Evolutionary conservation across 92 coral and sea anemone species (phyloP).

Genomic region (Phenganax subtilis): DNA sequence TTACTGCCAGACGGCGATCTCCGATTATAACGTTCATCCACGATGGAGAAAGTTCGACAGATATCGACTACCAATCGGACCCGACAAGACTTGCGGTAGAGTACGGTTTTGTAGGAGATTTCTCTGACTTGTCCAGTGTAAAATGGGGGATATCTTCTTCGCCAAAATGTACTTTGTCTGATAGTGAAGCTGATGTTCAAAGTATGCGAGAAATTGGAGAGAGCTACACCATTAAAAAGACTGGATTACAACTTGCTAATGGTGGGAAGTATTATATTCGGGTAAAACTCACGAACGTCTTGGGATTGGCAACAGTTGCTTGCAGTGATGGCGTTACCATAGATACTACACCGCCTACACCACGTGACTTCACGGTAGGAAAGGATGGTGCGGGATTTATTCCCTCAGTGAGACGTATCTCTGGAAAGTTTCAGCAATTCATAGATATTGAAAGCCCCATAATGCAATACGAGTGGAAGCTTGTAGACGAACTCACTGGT

Average conservation of each 20-base stretch:
- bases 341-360: conserved; percentile 78
- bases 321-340: conserved; percentile 80
- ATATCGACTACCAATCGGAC: conserved; percentile 70
- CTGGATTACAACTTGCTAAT: conserved; percentile 60
- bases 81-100: conserved; percentile 62
- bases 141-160: conserved; percentile 81
- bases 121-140: conserved; percentile 51
- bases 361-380: conserved; percentile 55
- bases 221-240: conserved; percentile 64
- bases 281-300: conserved; percentile 59
- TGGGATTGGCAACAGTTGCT: conserved; percentile 75
- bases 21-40: conserved; percentile 66
- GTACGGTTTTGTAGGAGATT: conserved; percentile 53
- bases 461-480: conserved; percentile 77
- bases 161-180: conserved; percentile 62
- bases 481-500: conserved; percentile 45
- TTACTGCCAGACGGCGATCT: conserved; percentile 62
- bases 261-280: conserved; percentile 75
- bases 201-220: conserved; percentile 72
- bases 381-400: conserved; percentile 53
- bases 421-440: conserved; percentile 62
- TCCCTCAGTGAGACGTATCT: conserved; percentile 66
- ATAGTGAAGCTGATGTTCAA: conserved; percentile 62
- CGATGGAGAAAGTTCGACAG: conserved; percentile 63
- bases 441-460: conserved; percentile 79